Percentiles rank a stretch among this genome's conserved stretches.
Evolutionary conservation across 2,113 vertebrate species (phyloP).

Genomic region (Lethenteron reissneri): DNA sequence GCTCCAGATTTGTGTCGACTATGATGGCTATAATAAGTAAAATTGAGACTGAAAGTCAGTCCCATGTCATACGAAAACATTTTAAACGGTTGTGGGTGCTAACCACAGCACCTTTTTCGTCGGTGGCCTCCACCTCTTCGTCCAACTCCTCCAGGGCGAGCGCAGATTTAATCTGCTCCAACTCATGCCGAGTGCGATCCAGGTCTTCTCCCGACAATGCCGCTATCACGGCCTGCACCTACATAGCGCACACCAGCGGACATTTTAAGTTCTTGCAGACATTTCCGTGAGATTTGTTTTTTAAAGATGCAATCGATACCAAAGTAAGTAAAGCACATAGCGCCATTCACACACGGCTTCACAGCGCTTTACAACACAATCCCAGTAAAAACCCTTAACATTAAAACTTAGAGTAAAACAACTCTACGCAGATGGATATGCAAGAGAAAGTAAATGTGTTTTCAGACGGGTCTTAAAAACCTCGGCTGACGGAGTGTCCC

Average conservation of each 20-base stretch:
- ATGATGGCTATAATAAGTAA: too few species aligned
- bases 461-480: too few species aligned
- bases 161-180: conserved; percentile 44
- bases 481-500: too few species aligned
- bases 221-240: conserved; percentile 58
- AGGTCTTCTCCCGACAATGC: conserved; percentile 49
- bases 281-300: not conserved
- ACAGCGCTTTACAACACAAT: too few species aligned
- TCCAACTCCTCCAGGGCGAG: conserved; percentile 74
- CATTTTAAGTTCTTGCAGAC: not conserved
- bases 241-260: not conserved
- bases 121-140: conserved; percentile 55
- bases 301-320: not conserved
- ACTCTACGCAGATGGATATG: too few species aligned
- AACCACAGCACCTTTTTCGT: conserved; percentile 32
- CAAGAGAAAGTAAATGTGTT: too few species aligned
- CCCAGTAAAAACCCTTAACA: too few species aligned
- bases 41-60: not conserved
- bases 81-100: too few species aligned
- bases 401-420: too few species aligned
- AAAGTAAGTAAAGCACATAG: not conserved
- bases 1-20: too few species aligned
- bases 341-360: too few species aligned
- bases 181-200: conserved; percentile 29
- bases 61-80: not conserved